A percentile compares a stretch with the other conserved stretches of the same genome.
phyloP scores from a whole-genome alignment of 2,888 invertebrate genomes.

The Marasmarcha lunaedactyla region DNA sequence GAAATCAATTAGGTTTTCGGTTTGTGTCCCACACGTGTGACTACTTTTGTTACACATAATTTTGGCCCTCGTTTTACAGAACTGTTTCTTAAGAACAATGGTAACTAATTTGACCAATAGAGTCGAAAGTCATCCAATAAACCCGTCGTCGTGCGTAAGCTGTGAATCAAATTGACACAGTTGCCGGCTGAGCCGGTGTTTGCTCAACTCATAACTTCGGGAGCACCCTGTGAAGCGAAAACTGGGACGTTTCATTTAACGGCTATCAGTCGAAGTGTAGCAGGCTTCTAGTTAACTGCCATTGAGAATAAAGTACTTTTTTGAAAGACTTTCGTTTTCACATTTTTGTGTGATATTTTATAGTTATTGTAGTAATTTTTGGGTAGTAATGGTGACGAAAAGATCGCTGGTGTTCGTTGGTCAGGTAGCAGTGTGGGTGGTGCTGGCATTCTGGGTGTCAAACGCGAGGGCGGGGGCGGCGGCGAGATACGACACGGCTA shows the following conservation, averaged over 20 bases:
- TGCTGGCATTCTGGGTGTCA: conserved; percentile 38
- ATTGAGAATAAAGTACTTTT: background rate
- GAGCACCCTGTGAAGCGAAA: conserved; percentile 43
- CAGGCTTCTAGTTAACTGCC: conserved; percentile 31
- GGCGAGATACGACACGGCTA: conserved; percentile 48
- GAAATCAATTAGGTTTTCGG: too few species aligned
- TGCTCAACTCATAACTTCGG: conserved; percentile 47
- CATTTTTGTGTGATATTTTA: conserved; percentile 4
- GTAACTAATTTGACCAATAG: too few species aligned
- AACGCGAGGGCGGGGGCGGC: conserved; percentile 41
- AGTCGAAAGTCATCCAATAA: too few species aligned
- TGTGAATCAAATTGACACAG: conserved; percentile 55
- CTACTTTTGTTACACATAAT: too few species aligned
- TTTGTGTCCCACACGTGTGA: too few species aligned
- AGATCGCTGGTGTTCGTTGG: conserved; percentile 22
- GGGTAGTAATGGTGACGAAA: conserved; percentile 27
- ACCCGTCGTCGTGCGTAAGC: conserved; percentile 31
- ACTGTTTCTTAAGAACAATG: too few species aligned
- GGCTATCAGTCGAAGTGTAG: conserved; percentile 38
- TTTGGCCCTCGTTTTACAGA: too few species aligned
- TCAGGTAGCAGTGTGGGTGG: conserved; percentile 40
- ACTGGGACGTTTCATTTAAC: conserved; percentile 34
- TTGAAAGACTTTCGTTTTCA: conserved; percentile 1
- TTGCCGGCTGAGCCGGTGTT: conserved; percentile 30
- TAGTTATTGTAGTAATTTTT: background rate